Conservation (phyloP, 2,888 invertebrate species). For the Tachina grossa region DNA sequence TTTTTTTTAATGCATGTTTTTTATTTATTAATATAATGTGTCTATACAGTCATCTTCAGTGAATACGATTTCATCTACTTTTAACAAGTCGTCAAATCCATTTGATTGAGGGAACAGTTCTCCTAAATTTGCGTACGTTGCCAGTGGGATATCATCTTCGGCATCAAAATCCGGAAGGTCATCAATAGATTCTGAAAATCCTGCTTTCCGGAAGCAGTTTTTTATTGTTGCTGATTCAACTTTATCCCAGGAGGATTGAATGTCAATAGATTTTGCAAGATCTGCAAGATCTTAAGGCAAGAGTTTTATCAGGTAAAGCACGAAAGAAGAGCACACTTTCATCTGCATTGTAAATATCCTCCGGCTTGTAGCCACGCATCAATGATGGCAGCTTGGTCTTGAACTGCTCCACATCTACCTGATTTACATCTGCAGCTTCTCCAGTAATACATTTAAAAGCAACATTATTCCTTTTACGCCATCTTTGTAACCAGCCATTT, state of each 20-base stretch:
- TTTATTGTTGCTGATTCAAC: neutral
- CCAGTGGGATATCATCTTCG: neutral
- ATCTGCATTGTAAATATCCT: conserved; percentile 68
- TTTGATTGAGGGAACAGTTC: too few relatives aligned
- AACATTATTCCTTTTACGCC: neutral
- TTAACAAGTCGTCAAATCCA: too few relatives aligned
- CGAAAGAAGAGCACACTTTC: conserved; percentile 76
- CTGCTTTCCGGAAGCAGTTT: neutral
- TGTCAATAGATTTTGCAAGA: neutral
- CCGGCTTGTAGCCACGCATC: conserved; percentile 2
- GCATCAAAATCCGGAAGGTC: neutral
- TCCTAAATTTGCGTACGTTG: neutral
- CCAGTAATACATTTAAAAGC: conserved; percentile 7
- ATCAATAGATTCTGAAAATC: neutral
- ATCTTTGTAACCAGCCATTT: conserved; percentile 2
- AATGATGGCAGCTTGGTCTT: neutral
- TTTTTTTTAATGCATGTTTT: too few relatives aligned
- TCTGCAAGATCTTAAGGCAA: conserved; percentile 71
- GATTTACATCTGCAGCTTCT: neutral
- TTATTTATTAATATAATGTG: too few relatives aligned
- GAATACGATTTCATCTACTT: too few relatives aligned
- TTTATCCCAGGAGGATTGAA: neutral
- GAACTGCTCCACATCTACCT: neutral
- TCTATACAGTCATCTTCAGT: too few relatives aligned
- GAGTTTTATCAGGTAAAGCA: conserved; percentile 74